Evolutionary conservation across 1,140 invertebrate species (phyloP).

Genomic region (Macrobrachium nipponense): DNA sequence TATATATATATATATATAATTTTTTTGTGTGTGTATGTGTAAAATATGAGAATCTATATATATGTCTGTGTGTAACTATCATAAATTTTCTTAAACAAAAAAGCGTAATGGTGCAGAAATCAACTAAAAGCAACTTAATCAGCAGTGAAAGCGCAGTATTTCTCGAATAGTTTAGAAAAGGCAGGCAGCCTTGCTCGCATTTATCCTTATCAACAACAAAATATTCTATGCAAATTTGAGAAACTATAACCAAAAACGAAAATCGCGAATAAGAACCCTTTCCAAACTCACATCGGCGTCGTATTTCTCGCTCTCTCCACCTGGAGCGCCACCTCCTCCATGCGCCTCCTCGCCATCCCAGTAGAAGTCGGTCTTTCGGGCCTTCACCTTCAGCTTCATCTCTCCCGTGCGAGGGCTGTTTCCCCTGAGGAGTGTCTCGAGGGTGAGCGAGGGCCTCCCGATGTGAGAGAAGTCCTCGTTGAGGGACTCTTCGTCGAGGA

Average conservation of each 20-base stretch:
- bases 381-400: constrained; percentile 32
- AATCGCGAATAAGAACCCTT: background rate
- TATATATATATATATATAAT: background rate
- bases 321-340: background rate
- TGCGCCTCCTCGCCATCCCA: background rate
- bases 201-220: too few relatives aligned
- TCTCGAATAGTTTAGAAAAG: too few relatives aligned
- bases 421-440: constrained; percentile 19
- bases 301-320: background rate
- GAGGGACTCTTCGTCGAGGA: too few relatives aligned
- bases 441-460: background rate
- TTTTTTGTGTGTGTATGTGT: background rate
- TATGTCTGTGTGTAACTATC: too few relatives aligned
- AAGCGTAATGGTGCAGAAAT: too few relatives aligned
- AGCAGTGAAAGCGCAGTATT: too few relatives aligned
- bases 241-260: too few relatives aligned
- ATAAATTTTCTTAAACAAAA: too few relatives aligned
- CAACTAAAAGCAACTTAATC: too few relatives aligned
- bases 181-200: too few relatives aligned
- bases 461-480: too few relatives aligned
- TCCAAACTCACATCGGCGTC: constrained; percentile 29
- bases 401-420: constrained; percentile 41
- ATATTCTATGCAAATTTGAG: too few relatives aligned
- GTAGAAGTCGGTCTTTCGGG: constrained; percentile 5
- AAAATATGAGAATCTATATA: background rate